Percentiles rank a stretch among this genome's conserved stretches.
Evolutionary conservation across 2,888 invertebrate species (phyloP).

Genomic region (Lasioglossum vierecki): DNA sequence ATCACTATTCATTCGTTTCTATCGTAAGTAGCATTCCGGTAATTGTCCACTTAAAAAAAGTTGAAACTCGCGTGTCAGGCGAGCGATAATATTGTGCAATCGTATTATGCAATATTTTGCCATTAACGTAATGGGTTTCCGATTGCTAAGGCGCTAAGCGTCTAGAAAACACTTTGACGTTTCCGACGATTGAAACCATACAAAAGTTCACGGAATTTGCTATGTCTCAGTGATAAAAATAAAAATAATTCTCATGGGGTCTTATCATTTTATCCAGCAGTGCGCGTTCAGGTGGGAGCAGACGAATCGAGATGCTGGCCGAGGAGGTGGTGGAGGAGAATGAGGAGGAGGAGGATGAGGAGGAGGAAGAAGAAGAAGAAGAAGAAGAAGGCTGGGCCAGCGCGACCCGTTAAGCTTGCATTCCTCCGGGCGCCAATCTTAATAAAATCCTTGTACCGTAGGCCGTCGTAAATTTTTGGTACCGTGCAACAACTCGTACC

Average conservation of each 20-base stretch:
- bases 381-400: conserved; percentile 36
- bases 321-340: neutral
- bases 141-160: neutral
- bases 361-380: neutral
- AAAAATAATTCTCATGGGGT: neutral
- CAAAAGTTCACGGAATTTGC: neutral
- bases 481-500: conserved; percentile 24
- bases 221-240: neutral
- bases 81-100: neutral
- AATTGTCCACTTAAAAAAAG: neutral
- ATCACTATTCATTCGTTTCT: neutral
- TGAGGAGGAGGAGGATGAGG: neutral
- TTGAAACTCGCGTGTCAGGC: neutral
- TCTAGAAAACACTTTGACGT: neutral
- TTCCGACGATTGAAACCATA: neutral
- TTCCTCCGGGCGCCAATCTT: conserved; percentile 61
- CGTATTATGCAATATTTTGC: neutral
- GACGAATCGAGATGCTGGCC: conserved; percentile 29
- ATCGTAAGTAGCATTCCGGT: neutral
- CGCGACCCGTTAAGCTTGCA: conserved; percentile 66
- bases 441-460: conserved; percentile 65
- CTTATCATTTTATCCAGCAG: neutral
- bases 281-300: conserved; percentile 24
- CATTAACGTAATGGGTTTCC: neutral
- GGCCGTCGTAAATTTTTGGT: conserved; percentile 58